Conservation (phyloP, 2,888 invertebrate genomes). For the Syrphus vitripennis region DNA sequence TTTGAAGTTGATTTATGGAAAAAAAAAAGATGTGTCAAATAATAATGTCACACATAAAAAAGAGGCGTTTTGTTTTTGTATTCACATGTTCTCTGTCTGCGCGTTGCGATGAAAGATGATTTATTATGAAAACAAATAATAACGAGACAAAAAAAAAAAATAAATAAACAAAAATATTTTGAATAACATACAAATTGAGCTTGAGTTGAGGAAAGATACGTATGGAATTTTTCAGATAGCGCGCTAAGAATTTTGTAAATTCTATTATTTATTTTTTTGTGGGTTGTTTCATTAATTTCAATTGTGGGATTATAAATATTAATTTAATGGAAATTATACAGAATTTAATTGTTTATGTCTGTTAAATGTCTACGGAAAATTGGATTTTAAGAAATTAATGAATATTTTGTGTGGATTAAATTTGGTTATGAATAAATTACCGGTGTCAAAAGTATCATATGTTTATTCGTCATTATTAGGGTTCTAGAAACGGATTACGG, state of each 20-base stretch:
- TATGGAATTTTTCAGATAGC: not conserved
- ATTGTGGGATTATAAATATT: not conserved
- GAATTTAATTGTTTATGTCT: not conserved
- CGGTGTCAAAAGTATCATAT: too few relatives aligned
- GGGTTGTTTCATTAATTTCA: not conserved
- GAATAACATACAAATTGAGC: not conserved
- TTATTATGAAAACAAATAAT: conserved; percentile 2
- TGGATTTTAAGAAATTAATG: not conserved
- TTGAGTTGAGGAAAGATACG: not conserved
- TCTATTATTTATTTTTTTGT: not conserved
- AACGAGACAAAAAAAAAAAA: not conserved
- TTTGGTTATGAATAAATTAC: not conserved
- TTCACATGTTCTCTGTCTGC: not conserved
- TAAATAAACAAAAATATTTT: conserved; percentile 19
- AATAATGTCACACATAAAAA: not conserved
- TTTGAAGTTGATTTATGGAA: conserved; percentile 4
- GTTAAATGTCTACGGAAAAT: not conserved
- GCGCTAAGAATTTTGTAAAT: not conserved
- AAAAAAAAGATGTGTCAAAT: not conserved
- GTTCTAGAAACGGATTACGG: too few relatives aligned
- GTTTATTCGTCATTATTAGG: too few relatives aligned
- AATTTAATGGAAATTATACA: not conserved
- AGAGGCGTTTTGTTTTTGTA: not conserved
- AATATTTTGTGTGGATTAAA: not conserved
- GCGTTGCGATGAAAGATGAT: not conserved